Base-by-base conservation (phyloP, 2,113 vertebrate species). In the Alexandromys fortis region DNA sequence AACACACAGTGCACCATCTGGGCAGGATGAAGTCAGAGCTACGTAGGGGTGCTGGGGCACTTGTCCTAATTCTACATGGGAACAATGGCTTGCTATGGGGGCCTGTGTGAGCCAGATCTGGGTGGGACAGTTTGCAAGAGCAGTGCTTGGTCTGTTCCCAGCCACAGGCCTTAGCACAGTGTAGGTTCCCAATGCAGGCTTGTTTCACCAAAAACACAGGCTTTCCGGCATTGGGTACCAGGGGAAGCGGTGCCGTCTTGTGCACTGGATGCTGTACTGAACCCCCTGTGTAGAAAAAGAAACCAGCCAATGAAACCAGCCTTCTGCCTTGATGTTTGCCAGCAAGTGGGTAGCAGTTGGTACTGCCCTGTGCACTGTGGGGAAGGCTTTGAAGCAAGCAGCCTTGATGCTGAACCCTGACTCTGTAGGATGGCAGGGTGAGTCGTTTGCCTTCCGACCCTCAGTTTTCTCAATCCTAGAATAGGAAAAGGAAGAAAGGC, bases 41-140 rank as follows among this genome's bases (percentile, higher is more conserved):
- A 0, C 2, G 24, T 58, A 49, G 24, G 5, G 14, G 38, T 85
- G 38, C 14, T 3, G 6, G 14, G 52, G 24, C 0, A 3, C 6
- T 28, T 10, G 19, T 30, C n/a, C 35, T 70, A 8, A 61, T 76
- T 86, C 52, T 67, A 35, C 16, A 33, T 35, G 42, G 65, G 30
- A 81, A 38, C 1, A 12, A 22, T 9, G 61, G 58, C 42, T 87
- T 72, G 42, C 2, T 0, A 3, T 35, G 2, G 16, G 16, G 47
- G 65, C n/a, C 90, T 28, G 12, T 19, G 65, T 22, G 87, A 28
- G 35, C 45, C 77, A 19, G 28, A 67, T 76, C 65, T 52, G 65
- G 47, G 42, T 13, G 67, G 63, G 10, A 10, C 26, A 42, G 77
- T 86, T 83, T 30, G 2, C n/a, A 63, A 28, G 42, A 70, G 21